Evolutionary conservation across 2,113 vertebrate species (phyloP).

Genomic region (Natator depressus): DNA sequence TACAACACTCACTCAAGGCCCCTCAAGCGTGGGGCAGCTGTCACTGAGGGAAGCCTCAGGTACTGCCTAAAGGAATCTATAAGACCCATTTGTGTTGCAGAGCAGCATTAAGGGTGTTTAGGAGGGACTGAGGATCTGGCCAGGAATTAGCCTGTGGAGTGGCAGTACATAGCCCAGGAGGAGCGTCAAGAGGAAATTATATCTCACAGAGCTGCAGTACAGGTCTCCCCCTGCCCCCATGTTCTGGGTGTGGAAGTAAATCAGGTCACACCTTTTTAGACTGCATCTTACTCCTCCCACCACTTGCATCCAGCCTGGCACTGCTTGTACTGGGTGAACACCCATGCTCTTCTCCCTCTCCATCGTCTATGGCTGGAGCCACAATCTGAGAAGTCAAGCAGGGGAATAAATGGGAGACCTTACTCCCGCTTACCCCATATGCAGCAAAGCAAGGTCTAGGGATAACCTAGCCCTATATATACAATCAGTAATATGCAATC

Average conservation of each 20-base stretch:
- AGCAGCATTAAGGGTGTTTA: not conserved
- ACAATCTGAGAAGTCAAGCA: accelerated
- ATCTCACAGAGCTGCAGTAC: accelerated
- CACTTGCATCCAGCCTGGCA: not conserved
- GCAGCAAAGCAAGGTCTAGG: not conserved
- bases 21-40: not conserved
- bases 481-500: not conserved
- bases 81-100: not conserved
- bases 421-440: not conserved
- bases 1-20: not conserved
- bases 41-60: not conserved
- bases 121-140: not conserved
- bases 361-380: not conserved
- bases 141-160: not conserved
- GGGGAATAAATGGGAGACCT: accelerated
- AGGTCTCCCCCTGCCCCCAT: not conserved
- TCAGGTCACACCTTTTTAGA: not conserved
- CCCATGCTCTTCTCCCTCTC: not conserved
- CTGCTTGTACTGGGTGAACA: not conserved
- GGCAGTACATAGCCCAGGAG: not conserved
- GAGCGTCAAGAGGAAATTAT: not conserved
- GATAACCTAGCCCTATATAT: not conserved
- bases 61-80: not conserved
- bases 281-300: not conserved
- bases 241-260: not conserved